These are phyloP conservation scores for Huso huso DNA, from an alignment of 2,797 vertebrate genomes.

Conservation along the genomic window DNA sequence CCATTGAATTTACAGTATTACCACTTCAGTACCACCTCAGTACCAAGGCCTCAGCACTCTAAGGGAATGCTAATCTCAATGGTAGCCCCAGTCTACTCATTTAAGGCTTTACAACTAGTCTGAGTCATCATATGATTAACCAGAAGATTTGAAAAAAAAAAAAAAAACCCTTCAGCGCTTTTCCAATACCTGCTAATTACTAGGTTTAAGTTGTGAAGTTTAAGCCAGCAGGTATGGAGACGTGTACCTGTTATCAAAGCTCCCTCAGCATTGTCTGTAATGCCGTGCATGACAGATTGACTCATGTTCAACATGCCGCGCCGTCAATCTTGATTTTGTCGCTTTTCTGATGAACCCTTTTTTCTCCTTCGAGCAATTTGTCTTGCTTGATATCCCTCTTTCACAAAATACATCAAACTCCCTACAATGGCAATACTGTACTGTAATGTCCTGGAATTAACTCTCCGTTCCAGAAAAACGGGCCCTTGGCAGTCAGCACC, in stretches of 20 bases:
- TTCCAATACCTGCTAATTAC: constrained; percentile 2
- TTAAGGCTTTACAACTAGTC: no score
- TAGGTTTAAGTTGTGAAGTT: no score
- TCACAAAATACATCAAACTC: constrained; percentile 23
- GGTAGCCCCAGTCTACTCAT: no score
- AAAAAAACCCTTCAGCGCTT: constrained; percentile 8
- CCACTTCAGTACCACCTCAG: no score
- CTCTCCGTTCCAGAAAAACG: constrained; percentile 25
- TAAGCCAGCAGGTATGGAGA: no score
- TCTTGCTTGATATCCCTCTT: constrained; percentile 24
- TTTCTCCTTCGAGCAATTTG: constrained; percentile 24
- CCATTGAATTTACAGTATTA: no score
- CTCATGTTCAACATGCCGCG: constrained; percentile 20
- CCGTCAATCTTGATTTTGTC: constrained; percentile 20
- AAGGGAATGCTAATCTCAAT: no score
- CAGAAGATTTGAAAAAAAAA: no score
- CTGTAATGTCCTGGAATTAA: neutral
- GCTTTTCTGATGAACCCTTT: constrained; percentile 17
- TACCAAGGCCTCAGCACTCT: no score
- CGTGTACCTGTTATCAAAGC: no score
- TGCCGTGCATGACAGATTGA: constrained; percentile 10
- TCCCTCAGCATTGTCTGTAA: constrained; percentile 2
- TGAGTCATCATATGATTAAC: no score
- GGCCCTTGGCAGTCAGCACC: constrained; percentile 16
- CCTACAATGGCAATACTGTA: constrained; percentile 29